These are phyloP conservation scores for Patiria miniata DNA, from an alignment of 35 echinoderm and acorn worm species.

Conservation along the genomic window DNA sequence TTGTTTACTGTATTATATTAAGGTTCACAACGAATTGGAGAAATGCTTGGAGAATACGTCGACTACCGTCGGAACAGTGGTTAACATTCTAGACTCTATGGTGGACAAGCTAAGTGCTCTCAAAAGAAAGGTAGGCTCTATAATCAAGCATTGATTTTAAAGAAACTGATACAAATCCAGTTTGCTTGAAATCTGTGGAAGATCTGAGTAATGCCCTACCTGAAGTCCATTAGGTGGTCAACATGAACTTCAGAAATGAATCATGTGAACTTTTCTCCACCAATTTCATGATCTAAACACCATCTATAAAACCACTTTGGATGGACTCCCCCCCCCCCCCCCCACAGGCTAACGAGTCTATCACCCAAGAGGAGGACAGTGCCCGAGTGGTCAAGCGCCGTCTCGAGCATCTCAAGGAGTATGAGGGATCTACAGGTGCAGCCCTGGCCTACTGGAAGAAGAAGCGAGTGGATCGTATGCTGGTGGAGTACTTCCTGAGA, in stretches of 20 bases:
- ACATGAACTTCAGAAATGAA: too few species aligned
- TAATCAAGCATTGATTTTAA: too few species aligned
- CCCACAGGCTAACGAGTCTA: constrained; percentile 84
- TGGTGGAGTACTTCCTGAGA: constrained; percentile 98
- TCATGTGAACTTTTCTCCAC: too few species aligned
- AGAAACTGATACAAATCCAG: too few species aligned
- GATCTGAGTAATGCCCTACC: too few species aligned
- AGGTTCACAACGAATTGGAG: constrained; percentile 86
- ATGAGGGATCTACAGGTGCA: constrained; percentile 66
- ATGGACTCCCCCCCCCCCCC: too few species aligned
- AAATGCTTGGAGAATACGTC: constrained; percentile 70
- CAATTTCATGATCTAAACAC: too few species aligned
- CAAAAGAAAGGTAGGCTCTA: constrained; percentile 85
- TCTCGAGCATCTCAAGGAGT: constrained; percentile 89
- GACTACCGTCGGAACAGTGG: constrained; percentile 78
- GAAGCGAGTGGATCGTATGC: constrained; percentile 91
- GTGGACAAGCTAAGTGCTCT: constrained; percentile 93
- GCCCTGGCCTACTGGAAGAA: constrained; percentile 83
- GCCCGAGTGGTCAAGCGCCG: constrained; percentile 88
- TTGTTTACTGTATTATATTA: neutral
- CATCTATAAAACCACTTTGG: too few species aligned
- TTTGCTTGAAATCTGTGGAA: too few species aligned
- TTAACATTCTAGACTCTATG: constrained; percentile 86
- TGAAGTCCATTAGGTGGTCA: too few species aligned
- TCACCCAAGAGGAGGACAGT: constrained; percentile 91